Conservation (phyloP, 1,140 invertebrate genomes). For the Cephus cinctus region DNA sequence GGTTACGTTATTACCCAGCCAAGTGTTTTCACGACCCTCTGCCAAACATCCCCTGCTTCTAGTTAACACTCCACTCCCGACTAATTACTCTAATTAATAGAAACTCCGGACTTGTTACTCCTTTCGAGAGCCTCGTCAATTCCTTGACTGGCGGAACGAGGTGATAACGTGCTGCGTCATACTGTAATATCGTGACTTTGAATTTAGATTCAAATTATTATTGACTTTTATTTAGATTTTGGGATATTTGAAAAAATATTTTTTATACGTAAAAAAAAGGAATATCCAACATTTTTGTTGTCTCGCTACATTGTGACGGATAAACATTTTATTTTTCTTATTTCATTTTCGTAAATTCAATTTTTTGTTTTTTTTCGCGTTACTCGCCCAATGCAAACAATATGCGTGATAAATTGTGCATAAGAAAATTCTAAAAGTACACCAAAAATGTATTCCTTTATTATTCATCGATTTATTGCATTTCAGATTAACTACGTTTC, state of each 20-base stretch:
- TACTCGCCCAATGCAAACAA: too few relatives aligned
- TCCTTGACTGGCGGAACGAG: constrained; percentile 19
- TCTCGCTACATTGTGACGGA: too few relatives aligned
- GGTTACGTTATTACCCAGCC: too few relatives aligned
- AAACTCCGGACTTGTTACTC: constrained; percentile 36
- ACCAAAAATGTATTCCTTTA: too few relatives aligned
- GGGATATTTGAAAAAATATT: constrained; percentile 16
- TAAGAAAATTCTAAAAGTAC: too few relatives aligned
- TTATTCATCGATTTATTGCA: too few relatives aligned
- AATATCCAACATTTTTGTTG: background rate
- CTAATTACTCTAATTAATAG: constrained; percentile 54
- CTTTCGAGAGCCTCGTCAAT: constrained; percentile 20
- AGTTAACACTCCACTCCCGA: constrained; percentile 50
- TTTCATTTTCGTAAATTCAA: too few relatives aligned
- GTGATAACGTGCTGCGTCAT: background rate
- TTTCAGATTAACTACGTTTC: too few relatives aligned
- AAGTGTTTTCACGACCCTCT: too few relatives aligned
- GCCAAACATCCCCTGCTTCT: constrained; percentile 39
- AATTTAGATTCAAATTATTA: background rate
- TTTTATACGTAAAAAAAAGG: background rate
- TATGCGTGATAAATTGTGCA: too few relatives aligned
- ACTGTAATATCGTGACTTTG: background rate
- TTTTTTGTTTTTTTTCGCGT: too few relatives aligned
- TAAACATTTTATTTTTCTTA: too few relatives aligned
- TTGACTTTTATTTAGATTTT: constrained; percentile 16